Evolutionary conservation across 2,888 invertebrate genomes (phyloP).

Genomic region (Antheraea yamamai): DNA sequence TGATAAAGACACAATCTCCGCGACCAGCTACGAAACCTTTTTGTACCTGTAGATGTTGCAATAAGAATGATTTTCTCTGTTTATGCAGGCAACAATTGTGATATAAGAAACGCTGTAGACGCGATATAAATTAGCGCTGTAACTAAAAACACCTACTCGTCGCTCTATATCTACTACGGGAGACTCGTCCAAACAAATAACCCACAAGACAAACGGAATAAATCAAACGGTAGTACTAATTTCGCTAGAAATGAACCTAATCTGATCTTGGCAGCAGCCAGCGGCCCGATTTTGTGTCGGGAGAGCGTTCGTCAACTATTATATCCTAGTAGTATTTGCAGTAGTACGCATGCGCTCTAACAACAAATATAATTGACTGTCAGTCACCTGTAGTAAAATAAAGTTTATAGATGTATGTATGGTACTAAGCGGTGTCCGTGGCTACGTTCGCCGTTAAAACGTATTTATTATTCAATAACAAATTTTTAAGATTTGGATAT

Average conservation of each 20-base stretch:
- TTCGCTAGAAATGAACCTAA: conserved; percentile 59
- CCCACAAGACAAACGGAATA: neutral
- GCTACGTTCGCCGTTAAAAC: neutral
- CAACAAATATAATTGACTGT: neutral
- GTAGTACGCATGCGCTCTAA: neutral
- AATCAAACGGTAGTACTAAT: neutral
- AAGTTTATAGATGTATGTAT: neutral
- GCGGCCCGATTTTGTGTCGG: neutral
- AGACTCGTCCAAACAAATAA: neutral
- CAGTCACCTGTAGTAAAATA: neutral
- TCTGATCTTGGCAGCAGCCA: conserved; percentile 62
- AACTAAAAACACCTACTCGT: neutral
- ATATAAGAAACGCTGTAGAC: neutral
- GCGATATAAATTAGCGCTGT: no score
- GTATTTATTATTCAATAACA: neutral
- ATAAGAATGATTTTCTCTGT: neutral
- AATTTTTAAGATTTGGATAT: neutral
- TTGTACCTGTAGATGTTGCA: no score
- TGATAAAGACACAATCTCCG: no score
- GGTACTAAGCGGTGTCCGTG: neutral
- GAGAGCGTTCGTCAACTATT: neutral
- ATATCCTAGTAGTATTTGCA: neutral
- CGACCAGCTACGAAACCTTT: no score
- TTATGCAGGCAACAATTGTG: neutral
- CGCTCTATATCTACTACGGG: neutral